A percentile compares a stretch with the other conserved stretches of the same genome.
phyloP scores from a whole-genome alignment of 2,888 invertebrate genomes.

The Harmothoe impar region DNA sequence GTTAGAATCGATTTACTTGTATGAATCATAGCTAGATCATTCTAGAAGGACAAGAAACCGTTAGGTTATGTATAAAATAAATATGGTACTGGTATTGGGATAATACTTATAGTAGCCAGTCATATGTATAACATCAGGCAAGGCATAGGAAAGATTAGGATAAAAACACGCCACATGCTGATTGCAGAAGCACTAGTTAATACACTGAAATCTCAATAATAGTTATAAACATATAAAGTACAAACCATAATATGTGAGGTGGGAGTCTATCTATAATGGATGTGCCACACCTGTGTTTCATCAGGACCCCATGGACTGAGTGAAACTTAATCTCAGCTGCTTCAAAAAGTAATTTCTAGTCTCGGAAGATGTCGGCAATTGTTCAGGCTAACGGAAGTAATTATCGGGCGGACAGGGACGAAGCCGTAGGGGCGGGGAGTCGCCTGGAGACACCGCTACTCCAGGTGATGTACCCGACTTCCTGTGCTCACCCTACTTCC shows the following conservation, averaged over 20 bases:
- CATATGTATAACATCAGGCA: too few species aligned
- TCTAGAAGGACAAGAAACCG: too few species aligned
- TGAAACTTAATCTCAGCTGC: constrained; percentile 42
- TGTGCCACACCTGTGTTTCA: constrained; percentile 27
- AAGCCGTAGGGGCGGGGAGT: constrained; percentile 39
- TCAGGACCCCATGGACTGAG: not conserved
- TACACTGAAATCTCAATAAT: too few species aligned
- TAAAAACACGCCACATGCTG: too few species aligned
- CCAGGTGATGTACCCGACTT: constrained; percentile 45
- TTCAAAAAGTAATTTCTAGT: constrained; percentile 44
- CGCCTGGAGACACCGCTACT: constrained; percentile 19
- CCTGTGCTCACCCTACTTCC: constrained; percentile 40
- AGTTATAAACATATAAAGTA: too few species aligned
- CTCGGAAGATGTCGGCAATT: constrained; percentile 47
- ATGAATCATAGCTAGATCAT: too few species aligned
- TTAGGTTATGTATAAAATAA: not conserved
- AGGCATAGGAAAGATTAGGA: too few species aligned
- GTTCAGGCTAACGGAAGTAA: constrained; percentile 52
- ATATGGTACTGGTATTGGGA: too few species aligned
- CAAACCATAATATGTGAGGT: too few species aligned
- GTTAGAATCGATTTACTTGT: not conserved
- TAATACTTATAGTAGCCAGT: too few species aligned
- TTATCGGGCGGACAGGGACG: constrained; percentile 28
- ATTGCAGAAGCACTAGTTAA: too few species aligned
- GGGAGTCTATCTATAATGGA: too few species aligned